Evolutionary conservation across 2,113 vertebrate genomes (phyloP).

Genomic region (Gobio gobio): DNA sequence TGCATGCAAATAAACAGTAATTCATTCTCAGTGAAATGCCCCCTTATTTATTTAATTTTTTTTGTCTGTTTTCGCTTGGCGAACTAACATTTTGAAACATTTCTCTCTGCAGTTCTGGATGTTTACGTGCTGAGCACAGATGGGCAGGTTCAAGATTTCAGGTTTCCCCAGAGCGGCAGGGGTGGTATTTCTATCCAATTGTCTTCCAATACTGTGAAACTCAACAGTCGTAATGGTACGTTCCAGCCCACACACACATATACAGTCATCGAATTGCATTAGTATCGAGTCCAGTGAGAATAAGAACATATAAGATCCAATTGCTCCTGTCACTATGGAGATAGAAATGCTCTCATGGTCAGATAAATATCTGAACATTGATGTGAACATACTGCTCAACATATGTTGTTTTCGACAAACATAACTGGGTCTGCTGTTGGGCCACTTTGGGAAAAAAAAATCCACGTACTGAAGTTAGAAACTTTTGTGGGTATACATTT

Average conservation of each 20-base stretch:
- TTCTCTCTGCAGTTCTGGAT: slow-evolving; percentile 84
- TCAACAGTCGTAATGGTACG: slow-evolving; percentile 97
- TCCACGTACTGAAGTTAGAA: neutral
- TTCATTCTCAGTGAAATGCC: neutral
- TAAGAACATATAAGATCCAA: slow-evolving; percentile 44
- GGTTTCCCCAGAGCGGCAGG: slow-evolving; percentile 93
- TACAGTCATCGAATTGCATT: neutral
- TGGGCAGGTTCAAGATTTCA: slow-evolving; percentile 97
- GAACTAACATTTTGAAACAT: slow-evolving; percentile 31
- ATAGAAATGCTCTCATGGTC: slow-evolving; percentile 13
- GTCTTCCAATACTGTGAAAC: slow-evolving; percentile 95
- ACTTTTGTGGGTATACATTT: neutral
- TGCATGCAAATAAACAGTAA: slow-evolving; percentile 14
- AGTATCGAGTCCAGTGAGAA: slow-evolving; percentile 6
- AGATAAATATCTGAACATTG: neutral
- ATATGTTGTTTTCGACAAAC: slow-evolving; percentile 41
- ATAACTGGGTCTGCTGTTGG: neutral
- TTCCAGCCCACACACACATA: slow-evolving; percentile 2
- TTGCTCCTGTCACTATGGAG: slow-evolving; percentile 34
- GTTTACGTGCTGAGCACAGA: slow-evolving; percentile 97
- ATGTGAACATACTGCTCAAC: slow-evolving; percentile 35
- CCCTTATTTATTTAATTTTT: no score
- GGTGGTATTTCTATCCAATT: slow-evolving; percentile 94
- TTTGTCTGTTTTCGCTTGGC: slow-evolving; percentile 2
- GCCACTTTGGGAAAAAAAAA: neutral